Base-by-base conservation (phyloP, 2,888 invertebrate genomes). In the Drosophila nigritarsus region DNA sequence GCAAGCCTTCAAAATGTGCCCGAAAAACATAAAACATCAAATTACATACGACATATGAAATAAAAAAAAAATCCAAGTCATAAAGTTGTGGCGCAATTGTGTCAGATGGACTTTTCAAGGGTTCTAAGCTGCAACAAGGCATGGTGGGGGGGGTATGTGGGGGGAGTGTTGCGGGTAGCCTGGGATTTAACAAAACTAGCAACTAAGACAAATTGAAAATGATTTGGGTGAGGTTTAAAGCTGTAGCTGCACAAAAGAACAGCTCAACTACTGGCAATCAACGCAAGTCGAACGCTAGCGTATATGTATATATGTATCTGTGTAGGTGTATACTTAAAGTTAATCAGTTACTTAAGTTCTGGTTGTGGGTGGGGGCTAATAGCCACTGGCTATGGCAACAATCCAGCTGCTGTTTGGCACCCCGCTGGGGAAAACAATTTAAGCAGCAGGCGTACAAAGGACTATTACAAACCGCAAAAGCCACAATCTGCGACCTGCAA, bases 11-110 rank as follows among this genome's bases (percentile, higher is more conserved):
- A 58, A 71, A 76, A 65, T 83, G 59, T 62, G 53, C 69, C 80
- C 58, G 40, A 61, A 69, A 55, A 77, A 63, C 82, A 87, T 87
- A 89, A 84, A 84, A 84, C 79, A 77, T 87, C 49, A 89, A 79
- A 89, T 89, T 81, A 75, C 89, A 81, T 88, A 84, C 67, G 49
- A 67, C 56, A 56, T 56, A 50, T 13, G 15, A 36, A 11, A 54
- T 6, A 81, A 81, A 78, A 29, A 80, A 86, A 73, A 55, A 68
- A 73, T 77, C 79, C 80, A 75, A 89, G 87, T 70, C 87, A 87
- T 89, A 89, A 89, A 89, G 79, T 77, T 83, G 58, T 63, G 83
- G 68, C 58, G 68, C 68, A 60, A 68, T 75, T 65, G 15, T 55
- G 45, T 78, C 49, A 55, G 20, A 34, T 29, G 54, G 64, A 13